Base-by-base conservation (phyloP, 2,113 vertebrate species). In the Tamias sibiricus region DNA sequence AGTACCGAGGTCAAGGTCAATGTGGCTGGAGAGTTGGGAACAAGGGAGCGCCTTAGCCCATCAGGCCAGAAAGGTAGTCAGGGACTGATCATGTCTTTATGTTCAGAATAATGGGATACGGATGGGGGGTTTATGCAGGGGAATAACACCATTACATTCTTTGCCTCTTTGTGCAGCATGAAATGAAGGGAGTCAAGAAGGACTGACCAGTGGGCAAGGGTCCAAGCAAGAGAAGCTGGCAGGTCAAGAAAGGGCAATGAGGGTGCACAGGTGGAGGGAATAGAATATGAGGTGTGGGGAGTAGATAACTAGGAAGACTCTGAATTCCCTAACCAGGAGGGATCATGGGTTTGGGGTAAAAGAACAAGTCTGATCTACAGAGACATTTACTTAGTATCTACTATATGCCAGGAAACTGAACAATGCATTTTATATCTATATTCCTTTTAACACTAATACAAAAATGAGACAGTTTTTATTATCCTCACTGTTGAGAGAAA, bases 261-360 rank as follows among this genome's bases (percentile, higher is more conserved):
- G 10, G 4, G 8, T 6, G 0, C 1, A 6, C 13, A 1, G 16
- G 13, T 6, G 26, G 7, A 72, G 35, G n/a, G 20, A 69, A 77
- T 0, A 26, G 40, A 52, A 2, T 1, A 30, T 0, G 6, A 77
- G 4, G 11, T 24, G n/a, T 92, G 6, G 0, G 3, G 13, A 52
- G 4, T 7, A 10, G 8, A 28, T 20, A 9, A 17, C 6, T 2
- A 20, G 28, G 24, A 77, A 1, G 13, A 68, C 13, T 77, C 44
- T 68, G 16, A 68, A 40, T 47, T 89, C 59, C 32, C 13, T 47
- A 47, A 66, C 35, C 62, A 28, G 28, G 30, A 84, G 3, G 32
- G 35, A 32, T 1, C 66, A 37, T 42, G 77, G 35, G 6, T 54
- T 42, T n/a, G 24, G 69, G 4, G 28, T 68, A 95, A 59, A 1